Conservation (phyloP, 2,113 vertebrate species). For the Brachypteracias leptosomus region DNA sequence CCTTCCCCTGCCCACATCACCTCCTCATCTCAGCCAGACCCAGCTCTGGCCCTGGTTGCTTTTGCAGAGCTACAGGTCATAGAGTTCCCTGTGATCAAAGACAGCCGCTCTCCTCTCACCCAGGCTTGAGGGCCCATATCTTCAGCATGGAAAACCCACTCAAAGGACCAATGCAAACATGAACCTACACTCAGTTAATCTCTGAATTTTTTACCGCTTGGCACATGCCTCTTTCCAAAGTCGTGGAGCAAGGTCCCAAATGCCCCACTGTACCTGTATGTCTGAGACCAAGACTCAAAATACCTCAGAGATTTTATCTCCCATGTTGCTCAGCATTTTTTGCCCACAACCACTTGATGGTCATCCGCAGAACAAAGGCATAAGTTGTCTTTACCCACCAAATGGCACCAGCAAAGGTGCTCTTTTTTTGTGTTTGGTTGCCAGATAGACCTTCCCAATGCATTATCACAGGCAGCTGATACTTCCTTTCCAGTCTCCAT, state of each 20-base stretch:
- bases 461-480: neutral
- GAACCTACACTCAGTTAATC: neutral
- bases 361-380: neutral
- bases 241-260: neutral
- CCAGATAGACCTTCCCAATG: neutral
- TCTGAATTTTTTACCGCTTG: neutral
- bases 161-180: neutral
- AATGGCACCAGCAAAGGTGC: neutral
- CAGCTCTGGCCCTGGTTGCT: neutral
- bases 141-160: neutral
- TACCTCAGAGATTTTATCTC: neutral
- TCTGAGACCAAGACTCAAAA: neutral
- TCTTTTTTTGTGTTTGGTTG: neutral
- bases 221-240: neutral
- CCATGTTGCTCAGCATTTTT: accelerated
- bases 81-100: neutral
- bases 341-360: neutral
- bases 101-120: neutral
- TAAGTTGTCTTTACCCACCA: neutral
- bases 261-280: neutral
- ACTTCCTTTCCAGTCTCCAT: constrained; percentile 24
- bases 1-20: neutral
- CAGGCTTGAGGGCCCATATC: accelerated
- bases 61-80: neutral
- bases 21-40: neutral